phyloP scores from a whole-genome alignment of 1,140 invertebrate species.

The Neotoxoptera formosana region DNA sequence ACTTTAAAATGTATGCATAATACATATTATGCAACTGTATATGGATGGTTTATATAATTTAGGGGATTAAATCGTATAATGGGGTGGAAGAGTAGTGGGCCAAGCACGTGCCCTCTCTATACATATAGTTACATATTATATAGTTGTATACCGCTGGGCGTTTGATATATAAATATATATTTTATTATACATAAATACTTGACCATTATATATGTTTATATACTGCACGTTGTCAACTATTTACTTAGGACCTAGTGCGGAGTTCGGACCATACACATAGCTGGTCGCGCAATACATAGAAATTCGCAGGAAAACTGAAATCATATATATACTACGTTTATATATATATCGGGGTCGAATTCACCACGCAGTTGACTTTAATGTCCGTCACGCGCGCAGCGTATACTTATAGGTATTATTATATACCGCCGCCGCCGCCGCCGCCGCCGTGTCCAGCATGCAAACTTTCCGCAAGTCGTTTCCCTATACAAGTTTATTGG shows the following conservation, averaged over 20 bases:
- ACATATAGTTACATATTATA: neutral
- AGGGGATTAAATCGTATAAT: neutral
- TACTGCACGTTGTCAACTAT: neutral
- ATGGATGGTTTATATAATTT: neutral
- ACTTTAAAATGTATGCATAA: neutral
- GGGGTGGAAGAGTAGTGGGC: no score
- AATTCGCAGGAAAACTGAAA: neutral
- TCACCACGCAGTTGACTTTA: neutral
- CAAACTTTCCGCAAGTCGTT: neutral
- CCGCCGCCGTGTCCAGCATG: neutral
- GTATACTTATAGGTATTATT: neutral
- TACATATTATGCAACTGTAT: neutral
- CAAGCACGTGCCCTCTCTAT: neutral
- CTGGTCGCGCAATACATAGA: neutral
- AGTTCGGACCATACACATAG: neutral
- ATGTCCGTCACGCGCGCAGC: neutral
- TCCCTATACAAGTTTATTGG: neutral
- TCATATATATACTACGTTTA: neutral
- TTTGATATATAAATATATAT: neutral
- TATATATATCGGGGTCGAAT: neutral
- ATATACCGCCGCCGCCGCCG: neutral
- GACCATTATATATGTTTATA: neutral
- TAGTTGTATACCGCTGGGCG: neutral
- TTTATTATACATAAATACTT: neutral
- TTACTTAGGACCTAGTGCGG: neutral